phyloP scores from a whole-genome alignment of 2,888 invertebrate genomes.

The Drosophila kambysellisi region DNA sequence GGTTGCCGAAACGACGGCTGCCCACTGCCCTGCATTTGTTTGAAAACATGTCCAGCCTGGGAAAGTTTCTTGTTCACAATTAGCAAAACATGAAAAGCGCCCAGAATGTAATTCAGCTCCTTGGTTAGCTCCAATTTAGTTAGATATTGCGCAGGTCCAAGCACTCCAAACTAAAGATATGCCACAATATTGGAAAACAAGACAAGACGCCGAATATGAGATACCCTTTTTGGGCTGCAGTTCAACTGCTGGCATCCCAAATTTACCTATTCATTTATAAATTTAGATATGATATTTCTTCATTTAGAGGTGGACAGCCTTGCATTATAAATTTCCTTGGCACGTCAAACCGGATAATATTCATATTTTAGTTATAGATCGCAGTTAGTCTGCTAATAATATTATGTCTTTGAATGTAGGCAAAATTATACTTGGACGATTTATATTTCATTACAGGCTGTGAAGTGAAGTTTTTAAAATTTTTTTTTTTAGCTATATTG shows the following conservation, averaged over 20 bases:
- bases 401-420: too few relatives aligned
- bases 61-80: constrained; percentile 36
- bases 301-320: background rate
- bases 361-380: background rate
- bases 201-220: background rate
- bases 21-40: constrained; percentile 34
- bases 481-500: background rate
- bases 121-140: constrained; percentile 2
- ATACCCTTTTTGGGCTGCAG: background rate
- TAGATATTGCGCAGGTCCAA: constrained; percentile 15
- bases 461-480: too few relatives aligned
- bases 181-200: background rate
- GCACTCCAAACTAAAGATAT: constrained; percentile 1
- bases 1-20: constrained; percentile 31
- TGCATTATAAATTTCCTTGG: background rate
- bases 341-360: too few relatives aligned
- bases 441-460: too few relatives aligned
- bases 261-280: background rate
- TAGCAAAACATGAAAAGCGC: constrained; percentile 28
- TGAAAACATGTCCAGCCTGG: constrained; percentile 32
- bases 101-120: constrained; percentile 4
- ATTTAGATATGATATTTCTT: background rate
- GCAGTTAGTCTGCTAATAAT: background rate
- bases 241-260: background rate
- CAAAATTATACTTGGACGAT: background rate